phyloP scores from a whole-genome alignment of 2,888 invertebrate genomes.

The Coleophora deauratella region DNA sequence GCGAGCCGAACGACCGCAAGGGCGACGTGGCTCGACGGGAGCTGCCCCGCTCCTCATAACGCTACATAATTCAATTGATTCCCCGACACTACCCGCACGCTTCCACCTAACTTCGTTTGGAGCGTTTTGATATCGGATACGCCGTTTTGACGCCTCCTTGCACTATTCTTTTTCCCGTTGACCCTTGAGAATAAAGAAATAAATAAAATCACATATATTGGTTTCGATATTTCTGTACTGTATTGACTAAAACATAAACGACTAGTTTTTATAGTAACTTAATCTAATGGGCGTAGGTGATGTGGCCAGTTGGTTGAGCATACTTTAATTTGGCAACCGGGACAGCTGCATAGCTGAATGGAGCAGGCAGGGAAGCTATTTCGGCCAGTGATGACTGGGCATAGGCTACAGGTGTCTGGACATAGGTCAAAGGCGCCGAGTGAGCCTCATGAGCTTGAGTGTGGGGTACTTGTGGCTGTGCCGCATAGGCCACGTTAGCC shows the following conservation, averaged over 20 bases:
- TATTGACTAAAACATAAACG: constrained; percentile 45
- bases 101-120: constrained; percentile 66
- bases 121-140: constrained; percentile 73
- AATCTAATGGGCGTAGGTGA: constrained; percentile 52
- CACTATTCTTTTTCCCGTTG: constrained; percentile 45
- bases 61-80: constrained; percentile 72
- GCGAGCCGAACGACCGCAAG: constrained; percentile 29
- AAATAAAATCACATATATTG: constrained; percentile 7
- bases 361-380: constrained; percentile 11
- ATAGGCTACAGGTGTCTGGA: constrained; percentile 9
- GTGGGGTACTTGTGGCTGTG: constrained; percentile 8
- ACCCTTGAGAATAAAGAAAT: constrained; percentile 19
- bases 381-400: constrained; percentile 14
- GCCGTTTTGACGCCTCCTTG: constrained; percentile 59
- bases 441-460: constrained; percentile 13
- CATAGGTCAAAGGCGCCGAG: no score
- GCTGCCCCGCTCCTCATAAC: constrained; percentile 65
- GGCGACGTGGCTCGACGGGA: constrained; percentile 62
- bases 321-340: constrained; percentile 16
- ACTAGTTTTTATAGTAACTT: constrained; percentile 33
- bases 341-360: constrained; percentile 17
- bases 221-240: constrained; percentile 5
- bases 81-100: constrained; percentile 71
- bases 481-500: constrained; percentile 18
- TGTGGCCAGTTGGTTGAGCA: constrained; percentile 31